phyloP scores from a whole-genome alignment of 92 coral and sea anemone genomes.

The Zoanthus sansibaricus region DNA sequence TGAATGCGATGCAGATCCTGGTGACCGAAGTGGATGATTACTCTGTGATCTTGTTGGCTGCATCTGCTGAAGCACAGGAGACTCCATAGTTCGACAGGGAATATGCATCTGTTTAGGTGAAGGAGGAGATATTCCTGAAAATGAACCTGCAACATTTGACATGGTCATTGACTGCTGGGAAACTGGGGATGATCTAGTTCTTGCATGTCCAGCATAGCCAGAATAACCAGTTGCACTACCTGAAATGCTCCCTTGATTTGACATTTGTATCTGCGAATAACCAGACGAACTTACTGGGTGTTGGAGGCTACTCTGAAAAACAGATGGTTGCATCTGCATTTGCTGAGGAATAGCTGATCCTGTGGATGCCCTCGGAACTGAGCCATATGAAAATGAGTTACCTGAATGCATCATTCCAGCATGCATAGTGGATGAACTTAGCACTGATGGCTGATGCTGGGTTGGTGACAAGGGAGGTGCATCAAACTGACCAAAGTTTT shows the following conservation, averaged over 20 bases:
- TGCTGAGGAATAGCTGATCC: constrained; percentile 22
- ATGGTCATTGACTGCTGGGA: constrained; percentile 29
- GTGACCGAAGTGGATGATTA: constrained; percentile 42
- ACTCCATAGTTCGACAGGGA: constrained; percentile 19
- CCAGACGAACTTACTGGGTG: constrained; percentile 33
- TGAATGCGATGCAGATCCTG: constrained; percentile 59
- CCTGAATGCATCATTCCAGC: constrained; percentile 42
- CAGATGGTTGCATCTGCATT: constrained; percentile 40
- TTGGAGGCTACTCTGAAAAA: constrained; percentile 29
- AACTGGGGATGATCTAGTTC: constrained; percentile 35
- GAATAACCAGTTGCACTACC: constrained; percentile 29
- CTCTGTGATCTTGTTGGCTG: constrained; percentile 40
- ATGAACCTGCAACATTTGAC: constrained; percentile 28
- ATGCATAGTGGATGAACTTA: constrained; percentile 21
- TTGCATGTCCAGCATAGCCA: constrained; percentile 17
- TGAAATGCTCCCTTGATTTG: constrained; percentile 32
- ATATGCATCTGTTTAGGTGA: constrained; percentile 47
- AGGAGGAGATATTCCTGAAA: constrained; percentile 42
- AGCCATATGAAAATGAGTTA: constrained; percentile 30
- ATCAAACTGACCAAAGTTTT: constrained; percentile 45
- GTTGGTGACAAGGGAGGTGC: constrained; percentile 43
- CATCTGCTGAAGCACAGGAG: constrained; percentile 50
- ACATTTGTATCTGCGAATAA: constrained; percentile 43
- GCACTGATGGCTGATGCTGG: constrained; percentile 34
- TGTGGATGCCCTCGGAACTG: constrained; percentile 23